phyloP scores from a whole-genome alignment of 1,140 invertebrate genomes.

The Potamilus streckersoni region DNA sequence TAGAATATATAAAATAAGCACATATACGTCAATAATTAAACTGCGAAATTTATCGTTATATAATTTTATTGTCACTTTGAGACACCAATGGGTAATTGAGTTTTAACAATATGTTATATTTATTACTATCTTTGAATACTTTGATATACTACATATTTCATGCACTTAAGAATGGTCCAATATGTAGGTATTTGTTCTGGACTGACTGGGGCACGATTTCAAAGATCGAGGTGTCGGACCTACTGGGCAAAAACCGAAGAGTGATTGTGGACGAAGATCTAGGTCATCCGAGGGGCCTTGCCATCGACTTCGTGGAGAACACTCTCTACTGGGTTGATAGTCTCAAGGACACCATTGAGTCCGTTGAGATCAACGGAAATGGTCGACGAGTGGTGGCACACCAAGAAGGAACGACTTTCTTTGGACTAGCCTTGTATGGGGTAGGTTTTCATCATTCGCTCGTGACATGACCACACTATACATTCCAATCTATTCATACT shows the following conservation, averaged over 20 bases:
- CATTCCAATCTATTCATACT: too few species aligned
- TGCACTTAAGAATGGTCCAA: neutral
- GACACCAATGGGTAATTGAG: neutral
- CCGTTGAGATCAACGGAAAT: constrained; percentile 85
- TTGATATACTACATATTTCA: neutral
- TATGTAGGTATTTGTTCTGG: constrained; percentile 65
- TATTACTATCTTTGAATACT: neutral
- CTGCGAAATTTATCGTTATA: too few species aligned
- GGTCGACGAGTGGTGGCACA: constrained; percentile 38
- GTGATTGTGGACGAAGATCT: constrained; percentile 83
- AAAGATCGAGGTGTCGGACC: constrained; percentile 85
- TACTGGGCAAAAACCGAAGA: constrained; percentile 83
- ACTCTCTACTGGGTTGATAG: constrained; percentile 97
- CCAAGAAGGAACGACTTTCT: constrained; percentile 48
- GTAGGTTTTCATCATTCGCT: constrained; percentile 26
- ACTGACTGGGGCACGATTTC: constrained; percentile 93
- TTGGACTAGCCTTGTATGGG: constrained; percentile 53
- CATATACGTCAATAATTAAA: too few species aligned
- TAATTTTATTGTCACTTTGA: neutral
- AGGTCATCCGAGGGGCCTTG: constrained; percentile 91
- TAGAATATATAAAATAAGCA: too few species aligned
- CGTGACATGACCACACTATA: too few species aligned
- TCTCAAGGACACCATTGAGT: constrained; percentile 92
- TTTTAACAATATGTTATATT: neutral
- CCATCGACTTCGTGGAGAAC: constrained; percentile 92